Base-by-base conservation (phyloP, 1,140 invertebrate genomes). In the Tribolium castaneum region DNA sequence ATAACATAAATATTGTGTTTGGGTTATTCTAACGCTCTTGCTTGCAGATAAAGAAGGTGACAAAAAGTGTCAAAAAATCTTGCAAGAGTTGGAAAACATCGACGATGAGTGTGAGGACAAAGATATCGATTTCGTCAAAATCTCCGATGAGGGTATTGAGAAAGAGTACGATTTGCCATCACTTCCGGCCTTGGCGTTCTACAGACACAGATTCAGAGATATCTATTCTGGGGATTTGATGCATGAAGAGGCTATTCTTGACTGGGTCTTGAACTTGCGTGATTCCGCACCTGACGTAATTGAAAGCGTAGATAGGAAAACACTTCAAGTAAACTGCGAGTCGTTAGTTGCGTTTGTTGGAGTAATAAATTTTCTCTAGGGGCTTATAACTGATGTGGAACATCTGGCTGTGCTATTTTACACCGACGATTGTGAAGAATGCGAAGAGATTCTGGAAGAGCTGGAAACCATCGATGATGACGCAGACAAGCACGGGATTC, bases 401-500 rank as follows among this genome's bases (percentile, higher is more conserved):
- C 94, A 96, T 88, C 90, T 98, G 62, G 96, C 95, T 75, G 96
- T 98, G 45, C 96, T 96, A 86, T 98, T 98, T 89, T 97, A 96
- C 95, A 90, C 93, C 87, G 94, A 95, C 84, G 94, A 97, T 82
- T 95, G 94, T 84, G 91, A 94, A 76, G 91, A 92, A 6, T 98
- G 96, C 85, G 90, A 92, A 62, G 92, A 93, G 80, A 93, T 98
- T 78, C 87, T 98, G 13, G 92, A 96, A 82, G 95, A 97, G 83
- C 87, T 98, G 77, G 97, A 98, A 88, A 97, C 95, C 39, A 98
- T 98, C 83, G 96, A 98, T 84, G 96, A 98, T 87, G 96, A 97
- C 81, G 96, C 96, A 6, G 96, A 98, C 84, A 93, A 96, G 83
- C 93, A 96, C 82, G 95, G 95, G 76, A 86, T 86, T 34, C 95